Evolutionary conservation across 2,888 invertebrate species (phyloP), one percentile per base, ranked within the genome.

Genomic region (Zaprionus lineosus): DNA sequence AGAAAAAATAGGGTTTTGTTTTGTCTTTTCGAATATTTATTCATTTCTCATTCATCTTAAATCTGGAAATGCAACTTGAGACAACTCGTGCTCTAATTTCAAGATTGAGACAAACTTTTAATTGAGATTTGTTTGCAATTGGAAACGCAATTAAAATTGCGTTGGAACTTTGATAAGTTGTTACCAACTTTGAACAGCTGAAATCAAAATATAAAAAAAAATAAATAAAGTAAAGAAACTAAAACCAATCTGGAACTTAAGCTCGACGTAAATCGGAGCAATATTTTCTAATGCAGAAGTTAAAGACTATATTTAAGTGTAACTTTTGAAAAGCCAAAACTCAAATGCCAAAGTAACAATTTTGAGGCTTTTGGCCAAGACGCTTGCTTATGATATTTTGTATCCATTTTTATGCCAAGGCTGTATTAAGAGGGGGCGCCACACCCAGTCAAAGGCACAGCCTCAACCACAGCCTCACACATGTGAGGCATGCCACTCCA

Each of bases 101-200:
- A 29, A 52, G 56, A 59, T 58, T 47, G 48, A 34, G 41, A 8
- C 18, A 60, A 78, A 78, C 53, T 78, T 78, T 78, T 79, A 77
- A 78, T 79, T 67, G 70, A 69, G 37, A 43, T 61, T 72, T 57
- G 46, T 58, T 60, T 59, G 63, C 69, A 62, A 67, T 66, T 43
- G 65, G 43, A 78, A 76, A 72, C 48, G 74, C 61, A 79, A 74
- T 77, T 77, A 70, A 74, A 74, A 62, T 65, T 71, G 47, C 24
- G 11, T 40, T 16, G 31, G 39, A 58, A 65, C 58, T 64, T 75
- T 50, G 26, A 57, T 41, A 60, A 56, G 28, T 61, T 50, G 55
- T 48, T 14, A 6, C 12, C 18, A 64, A 53, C 63, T 47, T 47
- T 16, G 41, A 36, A 29, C 28, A 14, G 29, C 15, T 64, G 74